These are phyloP conservation scores for Dysidea cf. avara DNA, from an alignment of 37 sponge, comb jelly and placozoan species.

Conservation along the genomic window DNA sequence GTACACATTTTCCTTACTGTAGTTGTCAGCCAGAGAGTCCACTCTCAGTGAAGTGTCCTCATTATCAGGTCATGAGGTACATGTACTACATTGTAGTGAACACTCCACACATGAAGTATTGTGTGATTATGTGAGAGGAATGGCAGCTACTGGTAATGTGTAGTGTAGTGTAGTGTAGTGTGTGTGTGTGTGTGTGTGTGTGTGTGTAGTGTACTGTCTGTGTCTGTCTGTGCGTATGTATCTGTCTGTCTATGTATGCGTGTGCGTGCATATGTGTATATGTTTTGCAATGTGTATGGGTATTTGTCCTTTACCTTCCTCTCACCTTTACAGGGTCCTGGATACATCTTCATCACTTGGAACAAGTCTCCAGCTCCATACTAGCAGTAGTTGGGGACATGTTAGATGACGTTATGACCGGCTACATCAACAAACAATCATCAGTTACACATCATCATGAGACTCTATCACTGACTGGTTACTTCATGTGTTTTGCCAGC, in stretches of 20 bases:
- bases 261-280: conserved; percentile 2
- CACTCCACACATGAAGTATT: conserved; percentile 3
- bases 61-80: conserved; percentile 30
- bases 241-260: not conserved
- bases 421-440: not conserved
- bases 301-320: not conserved
- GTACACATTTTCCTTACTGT: no score
- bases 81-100: conserved; percentile 39
- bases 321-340: conserved; percentile 26
- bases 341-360: conserved; percentile 30
- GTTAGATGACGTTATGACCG: conserved; percentile 19
- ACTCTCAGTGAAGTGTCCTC: conserved; percentile 32
- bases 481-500: conserved; percentile 41
- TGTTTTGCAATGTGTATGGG: no score
- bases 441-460: conserved; percentile 20
- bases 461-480: conserved; percentile 2
- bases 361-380: conserved; percentile 27
- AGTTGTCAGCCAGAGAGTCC: no score
- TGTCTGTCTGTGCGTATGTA: conserved; percentile 4
- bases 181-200: not conserved
- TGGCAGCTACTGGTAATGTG: conserved; percentile 51
- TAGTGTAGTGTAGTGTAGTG: not conserved
- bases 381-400: conserved; percentile 25
- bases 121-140: conserved; percentile 45
- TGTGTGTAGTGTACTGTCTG: not conserved